Evolutionary conservation across 2,888 invertebrate genomes (phyloP).

Genomic region (Melanostoma mellinum): DNA sequence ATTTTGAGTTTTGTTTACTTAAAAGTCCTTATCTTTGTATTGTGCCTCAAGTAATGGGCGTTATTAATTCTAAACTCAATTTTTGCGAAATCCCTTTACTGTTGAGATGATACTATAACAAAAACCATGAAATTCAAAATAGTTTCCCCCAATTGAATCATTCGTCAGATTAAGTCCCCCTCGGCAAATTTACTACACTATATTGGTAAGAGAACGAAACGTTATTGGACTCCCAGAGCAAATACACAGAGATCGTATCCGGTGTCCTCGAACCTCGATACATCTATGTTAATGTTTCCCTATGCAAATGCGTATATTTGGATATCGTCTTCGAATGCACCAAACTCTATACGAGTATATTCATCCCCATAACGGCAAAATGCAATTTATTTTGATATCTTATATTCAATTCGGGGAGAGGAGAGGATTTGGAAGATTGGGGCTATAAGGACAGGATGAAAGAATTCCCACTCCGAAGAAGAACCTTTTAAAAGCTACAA

Average conservation of each 20-base stretch:
- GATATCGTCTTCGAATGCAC: slow-evolving; percentile 52
- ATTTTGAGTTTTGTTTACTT: slow-evolving; percentile 24
- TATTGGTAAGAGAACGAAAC: slow-evolving; percentile 35
- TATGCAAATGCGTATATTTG: slow-evolving; percentile 53
- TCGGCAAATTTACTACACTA: slow-evolving; percentile 55
- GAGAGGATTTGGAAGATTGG: background rate
- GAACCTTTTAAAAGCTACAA: slow-evolving; percentile 22
- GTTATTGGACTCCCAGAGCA: slow-evolving; percentile 23
- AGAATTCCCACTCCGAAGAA: slow-evolving; percentile 18
- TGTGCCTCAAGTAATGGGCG: slow-evolving; percentile 22
- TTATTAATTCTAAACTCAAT: slow-evolving; percentile 18
- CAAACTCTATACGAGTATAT: slow-evolving; percentile 4
- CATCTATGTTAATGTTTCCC: slow-evolving; percentile 44
- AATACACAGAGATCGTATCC: slow-evolving; percentile 39
- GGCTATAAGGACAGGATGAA: background rate
- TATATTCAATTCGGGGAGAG: slow-evolving; percentile 28
- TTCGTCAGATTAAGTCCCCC: slow-evolving; percentile 59
- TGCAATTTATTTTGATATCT: slow-evolving; percentile 62
- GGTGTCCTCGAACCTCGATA: slow-evolving; percentile 22
- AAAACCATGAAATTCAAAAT: slow-evolving; percentile 36
- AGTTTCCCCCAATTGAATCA: slow-evolving; percentile 47
- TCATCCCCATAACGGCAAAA: slow-evolving; percentile 50
- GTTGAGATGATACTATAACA: slow-evolving; percentile 20
- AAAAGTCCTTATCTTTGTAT: background rate
- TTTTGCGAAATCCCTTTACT: slow-evolving; percentile 8